phyloP scores from a whole-genome alignment of 1,140 invertebrate species.

The Diorhabda elongata region DNA sequence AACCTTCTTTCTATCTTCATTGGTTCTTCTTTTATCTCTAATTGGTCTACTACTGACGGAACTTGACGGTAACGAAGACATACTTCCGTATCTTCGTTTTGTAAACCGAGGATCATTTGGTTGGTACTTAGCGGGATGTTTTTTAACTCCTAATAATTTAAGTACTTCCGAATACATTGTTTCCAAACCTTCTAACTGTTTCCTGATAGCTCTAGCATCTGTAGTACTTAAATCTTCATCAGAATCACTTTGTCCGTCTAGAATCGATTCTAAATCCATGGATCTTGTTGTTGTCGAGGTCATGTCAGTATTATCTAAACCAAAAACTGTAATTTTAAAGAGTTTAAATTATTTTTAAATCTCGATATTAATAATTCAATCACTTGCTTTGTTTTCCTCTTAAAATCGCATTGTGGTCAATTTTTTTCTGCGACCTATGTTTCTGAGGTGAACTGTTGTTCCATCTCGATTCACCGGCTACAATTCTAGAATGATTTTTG shows the following conservation, averaged over 20 bases:
- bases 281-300: constrained; percentile 71
- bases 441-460: constrained; percentile 33
- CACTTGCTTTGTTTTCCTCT: constrained; percentile 46
- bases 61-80: constrained; percentile 76
- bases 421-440: constrained; percentile 39
- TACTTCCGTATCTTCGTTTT: constrained; percentile 65
- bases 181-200: constrained; percentile 81
- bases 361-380: not conserved
- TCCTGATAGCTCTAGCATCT: constrained; percentile 72
- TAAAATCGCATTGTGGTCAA: constrained; percentile 40
- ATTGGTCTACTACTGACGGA: constrained; percentile 73
- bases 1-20: constrained; percentile 69
- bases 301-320: constrained; percentile 68
- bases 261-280: constrained; percentile 76
- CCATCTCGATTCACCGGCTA: constrained; percentile 31
- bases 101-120: constrained; percentile 51
- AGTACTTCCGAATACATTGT: constrained; percentile 75
- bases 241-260: constrained; percentile 63
- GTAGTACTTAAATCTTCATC: constrained; percentile 73
- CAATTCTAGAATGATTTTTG: constrained; percentile 39
- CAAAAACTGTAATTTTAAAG: constrained; percentile 55
- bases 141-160: constrained; percentile 69
- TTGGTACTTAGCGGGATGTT: constrained; percentile 51
- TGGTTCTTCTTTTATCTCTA: constrained; percentile 58
- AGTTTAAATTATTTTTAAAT: too few relatives aligned